phyloP scores from a whole-genome alignment of 2,113 vertebrate genomes.

The Leiothrix lutea region DNA sequence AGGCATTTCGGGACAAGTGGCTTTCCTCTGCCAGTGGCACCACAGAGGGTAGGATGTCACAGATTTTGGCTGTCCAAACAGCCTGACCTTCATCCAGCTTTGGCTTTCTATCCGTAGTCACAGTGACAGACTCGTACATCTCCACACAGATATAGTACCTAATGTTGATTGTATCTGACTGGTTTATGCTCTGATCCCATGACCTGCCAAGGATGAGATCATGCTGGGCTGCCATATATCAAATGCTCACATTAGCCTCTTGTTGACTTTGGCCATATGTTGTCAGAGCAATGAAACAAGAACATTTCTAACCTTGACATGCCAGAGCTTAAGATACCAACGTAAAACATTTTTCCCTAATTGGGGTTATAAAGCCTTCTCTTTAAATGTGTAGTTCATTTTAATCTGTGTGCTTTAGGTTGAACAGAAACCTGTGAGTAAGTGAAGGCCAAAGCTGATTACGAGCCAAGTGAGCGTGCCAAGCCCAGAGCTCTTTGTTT shows the following conservation, averaged over 20 bases:
- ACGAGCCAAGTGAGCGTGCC: background rate
- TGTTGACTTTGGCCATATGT: background rate
- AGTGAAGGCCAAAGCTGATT: background rate
- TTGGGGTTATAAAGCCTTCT: background rate
- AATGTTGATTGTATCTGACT: background rate
- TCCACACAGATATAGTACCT: background rate
- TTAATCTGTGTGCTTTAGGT: background rate
- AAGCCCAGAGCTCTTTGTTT: background rate
- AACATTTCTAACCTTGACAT: background rate
- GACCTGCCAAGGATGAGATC: constrained; percentile 12
- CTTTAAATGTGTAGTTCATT: background rate
- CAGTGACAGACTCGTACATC: background rate
- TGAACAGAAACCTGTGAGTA: background rate
- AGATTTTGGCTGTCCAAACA: background rate
- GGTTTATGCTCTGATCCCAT: background rate
- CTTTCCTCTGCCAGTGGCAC: background rate
- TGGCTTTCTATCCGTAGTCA: background rate
- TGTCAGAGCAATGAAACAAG: constrained; percentile 1
- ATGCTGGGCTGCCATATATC: background rate
- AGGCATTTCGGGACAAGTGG: background rate
- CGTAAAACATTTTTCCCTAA: background rate
- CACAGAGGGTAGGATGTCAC: background rate
- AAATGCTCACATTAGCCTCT: background rate
- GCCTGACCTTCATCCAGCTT: background rate
- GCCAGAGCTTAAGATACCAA: background rate